Percentiles rank a stretch among this genome's conserved stretches.
Evolutionary conservation across 2,888 invertebrate genomes (phyloP).

Genomic region (Fragum sueziense): DNA sequence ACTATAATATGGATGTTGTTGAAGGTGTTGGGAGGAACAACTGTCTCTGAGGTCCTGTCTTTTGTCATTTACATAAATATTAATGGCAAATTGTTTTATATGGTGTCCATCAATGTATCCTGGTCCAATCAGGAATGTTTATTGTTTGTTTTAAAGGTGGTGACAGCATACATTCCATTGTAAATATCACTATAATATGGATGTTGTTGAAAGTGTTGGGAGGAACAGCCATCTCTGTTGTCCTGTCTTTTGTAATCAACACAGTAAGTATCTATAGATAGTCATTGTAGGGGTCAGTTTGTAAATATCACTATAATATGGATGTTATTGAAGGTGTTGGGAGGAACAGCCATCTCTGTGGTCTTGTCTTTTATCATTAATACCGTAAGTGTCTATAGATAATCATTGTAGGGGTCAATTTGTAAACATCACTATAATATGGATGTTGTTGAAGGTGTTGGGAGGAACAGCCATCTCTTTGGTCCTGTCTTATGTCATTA

Average conservation of each 20-base stretch:
- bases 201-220: slow-evolving; percentile 86
- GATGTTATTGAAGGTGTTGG: too few species aligned
- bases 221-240: too few species aligned
- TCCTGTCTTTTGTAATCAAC: too few species aligned
- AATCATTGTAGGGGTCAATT: too few species aligned
- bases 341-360: slow-evolving; percentile 87
- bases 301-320: too few species aligned
- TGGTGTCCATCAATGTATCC: too few species aligned
- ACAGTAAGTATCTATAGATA: too few species aligned
- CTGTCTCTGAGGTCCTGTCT: slow-evolving; percentile 85
- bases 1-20: slow-evolving; percentile 88
- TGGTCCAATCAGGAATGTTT: too few species aligned
- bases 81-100: too few species aligned
- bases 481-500: slow-evolving; percentile 86
- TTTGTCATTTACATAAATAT: background rate
- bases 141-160: slow-evolving; percentile 84
- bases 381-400: slow-evolving; percentile 84
- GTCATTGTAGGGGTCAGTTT: too few species aligned
- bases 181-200: slow-evolving; percentile 89
- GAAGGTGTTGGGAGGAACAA: slow-evolving; percentile 87
- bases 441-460: slow-evolving; percentile 86
- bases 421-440: slow-evolving; percentile 88
- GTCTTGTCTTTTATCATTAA: slow-evolving; percentile 90
- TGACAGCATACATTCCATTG: slow-evolving; percentile 89
- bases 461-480: slow-evolving; percentile 88